Percentiles rank a stretch among this genome's conserved stretches.
Evolutionary conservation across 2,113 vertebrate species (phyloP).

Genomic region (Cynopterus brachyotis): DNA sequence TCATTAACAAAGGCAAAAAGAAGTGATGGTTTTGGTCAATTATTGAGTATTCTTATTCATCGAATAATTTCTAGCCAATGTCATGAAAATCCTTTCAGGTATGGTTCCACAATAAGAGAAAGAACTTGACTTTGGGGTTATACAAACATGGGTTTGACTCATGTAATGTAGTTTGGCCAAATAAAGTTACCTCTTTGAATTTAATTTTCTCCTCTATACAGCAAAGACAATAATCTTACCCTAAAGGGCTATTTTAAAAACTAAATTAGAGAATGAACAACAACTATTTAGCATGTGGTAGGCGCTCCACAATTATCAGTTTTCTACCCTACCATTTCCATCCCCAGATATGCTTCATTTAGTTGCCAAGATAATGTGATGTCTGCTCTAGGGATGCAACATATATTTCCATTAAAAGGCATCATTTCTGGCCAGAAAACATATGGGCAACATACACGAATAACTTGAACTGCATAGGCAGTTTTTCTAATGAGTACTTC

Average conservation of each 20-base stretch:
- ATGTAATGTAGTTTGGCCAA: not conserved
- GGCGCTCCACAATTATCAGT: not conserved
- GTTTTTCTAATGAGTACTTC: conserved; percentile 61
- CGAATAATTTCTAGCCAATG: not conserved
- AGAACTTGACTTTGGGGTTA: not conserved
- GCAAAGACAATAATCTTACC: not conserved
- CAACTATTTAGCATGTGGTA: not conserved
- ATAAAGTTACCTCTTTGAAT: not conserved
- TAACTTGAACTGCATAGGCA: conserved; percentile 57
- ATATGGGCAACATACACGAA: conserved; percentile 55
- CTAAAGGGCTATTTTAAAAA: not conserved
- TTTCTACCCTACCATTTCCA: not conserved
- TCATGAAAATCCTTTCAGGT: not conserved
- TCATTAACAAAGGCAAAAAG: not conserved
- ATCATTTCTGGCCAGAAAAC: conserved; percentile 40
- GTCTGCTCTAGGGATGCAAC: conserved; percentile 30
- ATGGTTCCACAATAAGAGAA: not conserved
- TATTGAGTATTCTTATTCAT: not conserved
- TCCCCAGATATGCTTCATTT: conserved; percentile 40
- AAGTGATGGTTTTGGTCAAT: not conserved
- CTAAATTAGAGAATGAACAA: conserved; percentile 22
- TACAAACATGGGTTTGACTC: not conserved
- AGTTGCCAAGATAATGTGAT: conserved; percentile 42
- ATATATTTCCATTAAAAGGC: conserved; percentile 32
- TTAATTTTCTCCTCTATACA: not conserved